phyloP scores from a whole-genome alignment of 2,797 vertebrate genomes.

The Cynopterus sphinx region DNA sequence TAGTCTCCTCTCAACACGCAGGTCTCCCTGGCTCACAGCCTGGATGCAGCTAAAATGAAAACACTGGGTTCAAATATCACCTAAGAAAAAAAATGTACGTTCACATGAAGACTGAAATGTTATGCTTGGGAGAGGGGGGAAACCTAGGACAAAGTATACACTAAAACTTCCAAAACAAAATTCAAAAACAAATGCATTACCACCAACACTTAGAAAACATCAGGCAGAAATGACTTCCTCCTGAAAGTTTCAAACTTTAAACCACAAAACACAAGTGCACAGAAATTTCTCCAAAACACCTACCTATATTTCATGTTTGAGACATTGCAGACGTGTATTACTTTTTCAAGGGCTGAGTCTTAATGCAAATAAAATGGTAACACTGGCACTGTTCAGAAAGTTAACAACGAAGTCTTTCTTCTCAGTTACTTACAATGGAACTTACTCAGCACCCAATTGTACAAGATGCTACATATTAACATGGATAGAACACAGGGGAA shows the following conservation, averaged over 20 bases:
- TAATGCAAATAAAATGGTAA: constrained; percentile 37
- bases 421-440: neutral
- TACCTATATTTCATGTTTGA: neutral
- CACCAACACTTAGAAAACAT: neutral
- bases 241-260: constrained; percentile 25
- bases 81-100: constrained; percentile 1
- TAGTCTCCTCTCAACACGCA: neutral
- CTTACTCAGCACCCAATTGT: neutral
- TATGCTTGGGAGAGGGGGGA: neutral
- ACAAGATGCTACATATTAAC: constrained; percentile 12
- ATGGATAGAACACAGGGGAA: neutral
- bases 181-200: neutral
- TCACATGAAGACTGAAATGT: constrained; percentile 22
- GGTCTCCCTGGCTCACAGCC: neutral
- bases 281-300: constrained; percentile 44
- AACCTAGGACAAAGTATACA: neutral
- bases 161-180: neutral
- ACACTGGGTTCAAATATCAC: neutral
- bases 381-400: neutral
- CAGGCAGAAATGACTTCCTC: neutral
- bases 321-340: neutral
- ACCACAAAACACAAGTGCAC: constrained; percentile 25
- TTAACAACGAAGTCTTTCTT: constrained; percentile 48
- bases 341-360: constrained; percentile 27
- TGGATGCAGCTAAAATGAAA: neutral